phyloP scores from a whole-genome alignment of 2,113 vertebrate species.

The Agapornis roseicollis region DNA sequence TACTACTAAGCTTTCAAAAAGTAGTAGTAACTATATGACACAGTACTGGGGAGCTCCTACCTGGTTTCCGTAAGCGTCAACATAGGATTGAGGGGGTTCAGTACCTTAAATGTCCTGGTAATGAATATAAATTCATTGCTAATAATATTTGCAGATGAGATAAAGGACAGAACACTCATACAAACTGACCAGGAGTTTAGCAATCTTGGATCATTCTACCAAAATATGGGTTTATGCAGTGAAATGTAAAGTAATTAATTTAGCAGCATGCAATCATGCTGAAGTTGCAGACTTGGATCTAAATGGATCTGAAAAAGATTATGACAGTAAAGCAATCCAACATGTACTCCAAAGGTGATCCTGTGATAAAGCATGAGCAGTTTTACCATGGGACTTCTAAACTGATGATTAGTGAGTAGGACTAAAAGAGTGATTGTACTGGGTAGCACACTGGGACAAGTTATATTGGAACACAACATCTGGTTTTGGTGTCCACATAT shows the following conservation, averaged over 20 bases:
- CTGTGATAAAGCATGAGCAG: constrained; percentile 1
- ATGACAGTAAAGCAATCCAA: background rate
- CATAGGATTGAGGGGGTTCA: background rate
- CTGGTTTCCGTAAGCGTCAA: background rate
- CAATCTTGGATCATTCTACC: background rate
- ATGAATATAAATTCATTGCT: background rate
- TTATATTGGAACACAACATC: background rate
- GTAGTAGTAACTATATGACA: background rate
- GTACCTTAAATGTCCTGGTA: background rate
- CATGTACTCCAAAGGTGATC: background rate
- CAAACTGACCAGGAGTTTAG: background rate
- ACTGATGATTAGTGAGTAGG: background rate
- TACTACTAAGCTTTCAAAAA: background rate
- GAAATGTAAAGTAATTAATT: constrained; percentile 20
- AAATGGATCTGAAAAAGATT: background rate
- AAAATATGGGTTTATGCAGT: background rate
- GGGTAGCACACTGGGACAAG: background rate
- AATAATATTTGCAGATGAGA: background rate
- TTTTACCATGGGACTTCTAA: background rate
- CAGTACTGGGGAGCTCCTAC: background rate
- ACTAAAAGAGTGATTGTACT: constrained; percentile 11
- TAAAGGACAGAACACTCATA: background rate
- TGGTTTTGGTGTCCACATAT: background rate
- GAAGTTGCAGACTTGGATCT: background rate
- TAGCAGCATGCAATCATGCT: background rate